Percentiles rank a stretch among this genome's conserved stretches.
These are phyloP conservation scores for Harpagoxenus sublaevis DNA, from an alignment of 2,888 invertebrate species.

Conservation along the genomic window DNA sequence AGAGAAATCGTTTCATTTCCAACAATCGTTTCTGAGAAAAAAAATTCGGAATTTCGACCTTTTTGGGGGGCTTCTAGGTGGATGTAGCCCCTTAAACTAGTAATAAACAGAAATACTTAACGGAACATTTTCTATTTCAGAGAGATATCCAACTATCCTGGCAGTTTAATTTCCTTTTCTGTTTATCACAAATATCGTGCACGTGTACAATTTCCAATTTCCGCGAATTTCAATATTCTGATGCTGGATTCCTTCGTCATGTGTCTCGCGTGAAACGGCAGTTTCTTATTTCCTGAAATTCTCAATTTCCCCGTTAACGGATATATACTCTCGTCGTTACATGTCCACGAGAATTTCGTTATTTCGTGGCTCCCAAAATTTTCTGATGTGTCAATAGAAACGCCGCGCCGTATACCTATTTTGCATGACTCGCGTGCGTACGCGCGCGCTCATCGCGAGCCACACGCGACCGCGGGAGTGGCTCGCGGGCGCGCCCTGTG, in stretches of 20 bases:
- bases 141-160: not conserved
- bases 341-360: not conserved
- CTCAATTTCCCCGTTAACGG: not conserved
- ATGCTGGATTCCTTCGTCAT: not conserved
- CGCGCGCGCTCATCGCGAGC: slow-evolving; percentile 35
- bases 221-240: not conserved
- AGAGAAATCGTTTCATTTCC: too few relatives aligned
- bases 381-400: slow-evolving; percentile 26
- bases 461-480: slow-evolving; percentile 63
- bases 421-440: slow-evolving; percentile 69
- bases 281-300: slow-evolving; percentile 13
- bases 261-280: not conserved
- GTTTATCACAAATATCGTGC: not conserved
- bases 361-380: slow-evolving; percentile 6
- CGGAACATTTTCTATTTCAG: not conserved
- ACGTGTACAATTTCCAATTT: not conserved
- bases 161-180: not conserved
- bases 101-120: not conserved
- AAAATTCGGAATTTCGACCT: too few relatives aligned
- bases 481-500: slow-evolving; percentile 66
- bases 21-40: too few relatives aligned
- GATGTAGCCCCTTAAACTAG: too few relatives aligned
- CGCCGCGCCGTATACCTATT: not conserved
- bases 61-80: too few relatives aligned
- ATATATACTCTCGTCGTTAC: too few relatives aligned